Conservation (phyloP, 2,797 vertebrate genomes). For the Gymnocypris eckloni region DNA sequence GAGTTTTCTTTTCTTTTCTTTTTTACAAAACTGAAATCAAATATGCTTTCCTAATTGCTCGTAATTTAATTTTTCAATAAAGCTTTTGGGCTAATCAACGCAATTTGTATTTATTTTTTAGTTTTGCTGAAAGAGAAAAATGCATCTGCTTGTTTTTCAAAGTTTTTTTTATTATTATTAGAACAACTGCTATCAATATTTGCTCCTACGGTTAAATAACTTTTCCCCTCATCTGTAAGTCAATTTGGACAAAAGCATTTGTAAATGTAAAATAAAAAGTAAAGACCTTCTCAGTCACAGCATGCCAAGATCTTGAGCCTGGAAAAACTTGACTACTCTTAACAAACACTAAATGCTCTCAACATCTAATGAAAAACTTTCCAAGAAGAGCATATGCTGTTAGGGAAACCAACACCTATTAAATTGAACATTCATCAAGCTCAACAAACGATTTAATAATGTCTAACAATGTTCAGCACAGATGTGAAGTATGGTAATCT, state of each 20-base stretch:
- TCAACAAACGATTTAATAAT: background rate
- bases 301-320: background rate
- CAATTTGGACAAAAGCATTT: background rate
- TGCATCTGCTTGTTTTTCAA: too few species aligned
- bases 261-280: background rate
- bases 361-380: background rate
- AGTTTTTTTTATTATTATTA: too few species aligned
- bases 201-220: too few species aligned
- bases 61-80: too few species aligned
- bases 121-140: too few species aligned
- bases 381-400: background rate
- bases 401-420: background rate
- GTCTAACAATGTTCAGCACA: background rate
- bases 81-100: too few species aligned
- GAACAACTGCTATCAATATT: too few species aligned
- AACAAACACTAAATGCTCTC: background rate
- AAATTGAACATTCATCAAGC: background rate
- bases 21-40: too few species aligned
- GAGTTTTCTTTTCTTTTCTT: too few species aligned
- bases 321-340: background rate
- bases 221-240: background rate
- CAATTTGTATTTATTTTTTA: too few species aligned
- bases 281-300: background rate
- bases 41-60: too few species aligned
- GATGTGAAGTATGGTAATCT: background rate